Base-by-base conservation (phyloP, 2,797 vertebrate genomes). In the Mormyrus proboscirostris region DNA sequence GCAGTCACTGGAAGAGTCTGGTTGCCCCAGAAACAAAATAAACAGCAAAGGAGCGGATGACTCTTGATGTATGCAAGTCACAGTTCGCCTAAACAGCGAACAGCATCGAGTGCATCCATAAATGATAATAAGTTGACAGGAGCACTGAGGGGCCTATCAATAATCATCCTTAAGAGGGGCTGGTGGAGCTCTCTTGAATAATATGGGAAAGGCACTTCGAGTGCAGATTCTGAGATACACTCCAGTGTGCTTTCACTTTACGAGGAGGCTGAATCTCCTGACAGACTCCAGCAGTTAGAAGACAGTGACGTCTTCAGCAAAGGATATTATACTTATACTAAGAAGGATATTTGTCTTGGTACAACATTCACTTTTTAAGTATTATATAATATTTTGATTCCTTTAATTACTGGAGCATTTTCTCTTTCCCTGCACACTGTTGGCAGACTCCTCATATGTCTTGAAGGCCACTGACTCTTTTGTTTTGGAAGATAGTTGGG, bases 111-210 rank as follows among this genome's bases (percentile, higher is more conserved):
- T 53, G 47, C 47, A 88, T 88, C 57, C 19, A n/a, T 88, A 69
- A 73, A 88, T 88, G 41, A 88, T 73, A 69, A 88, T 69, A 55
- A 82, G 33, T 82, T 79, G 73, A 22, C 73, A 41, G 19, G 69
- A 7, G 88, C 0, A 50, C 88, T 57, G 51, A 16, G 25, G 69
- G 33, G 76, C 10, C 16, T 57, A n/a, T 83, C 53, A 57, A 19
- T 59, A 47, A n/a, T 89, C 41, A 82, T 44, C 53, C 44, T 65
- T 73, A 49, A 57, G 76, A 57, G 69, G 7, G 19, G 19, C 1
- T 62, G 22, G n/a, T 62, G 57, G 2, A 62, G 22, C 41, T 57
- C 59, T 51, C 57, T 69, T 89, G 47, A 86, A 65, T 89, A 51
- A 69, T 25, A 89, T 29, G 47, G 82, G 57, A 82, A 38, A 57